Base-by-base conservation (phyloP, 2,797 vertebrate genomes). In the Mionectes olivaceus region DNA sequence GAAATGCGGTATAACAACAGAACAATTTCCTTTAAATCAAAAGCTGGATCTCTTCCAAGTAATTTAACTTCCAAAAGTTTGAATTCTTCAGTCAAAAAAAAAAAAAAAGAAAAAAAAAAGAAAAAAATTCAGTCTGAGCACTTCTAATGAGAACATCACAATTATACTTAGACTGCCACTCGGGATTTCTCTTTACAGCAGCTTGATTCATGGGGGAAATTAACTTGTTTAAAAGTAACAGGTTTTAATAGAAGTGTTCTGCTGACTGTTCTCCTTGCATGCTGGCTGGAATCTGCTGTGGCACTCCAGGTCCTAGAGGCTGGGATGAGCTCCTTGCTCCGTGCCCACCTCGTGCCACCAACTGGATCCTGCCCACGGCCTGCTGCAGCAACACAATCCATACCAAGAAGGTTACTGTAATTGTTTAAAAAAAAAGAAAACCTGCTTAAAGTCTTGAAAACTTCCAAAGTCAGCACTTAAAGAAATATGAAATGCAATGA, bases 161-260 rank as follows among this genome's bases (percentile, higher is more conserved):
- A 85, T 91, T 85, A 80, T 71, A n/a, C 76, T 80, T 74, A 43
- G 68, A 41, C 71, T 80, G 57, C 46, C 87, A 53, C 46, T 7
- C 0, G 82, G 94, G 93, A 85, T 81, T 95, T 87, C 68, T 86
- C 57, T 69, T 92, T 87, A 64, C 82, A 33, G 73, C 25, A 76
- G 33, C 56, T 92, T 80, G 71, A 80, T 93, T 77, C 83, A 82
- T 50, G 56, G 52, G 81, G 91, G 87, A 94, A 96, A 94, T 96
- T 64, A 94, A 83, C 64, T 94, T 88, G 89, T 91, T 94, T 95
- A 68, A 94, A 92, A 91, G 89, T 83, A 87, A 77, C 79, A 35
- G 53, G 15, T 94, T 91, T 80, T 85, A 91, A 91, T 41, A 89
- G 84, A 61, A 91, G 61, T 25, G 41, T 83, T 92, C 84, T 89